Conservation (phyloP, 2,888 invertebrate species). For the Watsonalla cultraria region DNA sequence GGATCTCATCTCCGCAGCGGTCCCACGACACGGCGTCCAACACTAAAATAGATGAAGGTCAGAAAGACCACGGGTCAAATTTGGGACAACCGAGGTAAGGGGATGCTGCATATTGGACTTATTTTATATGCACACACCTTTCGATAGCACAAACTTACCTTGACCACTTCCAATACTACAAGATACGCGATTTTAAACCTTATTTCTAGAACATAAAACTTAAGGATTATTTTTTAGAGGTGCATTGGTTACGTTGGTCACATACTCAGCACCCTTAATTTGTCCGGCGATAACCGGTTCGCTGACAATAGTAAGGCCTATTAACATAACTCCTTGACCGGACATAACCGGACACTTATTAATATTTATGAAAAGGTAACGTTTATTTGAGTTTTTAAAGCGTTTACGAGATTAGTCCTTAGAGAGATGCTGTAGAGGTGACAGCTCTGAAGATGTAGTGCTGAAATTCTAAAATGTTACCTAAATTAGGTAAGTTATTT, state of each 20-base stretch:
- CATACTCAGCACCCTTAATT: constrained; percentile 67
- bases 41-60: constrained; percentile 60
- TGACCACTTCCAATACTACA: constrained; percentile 4
- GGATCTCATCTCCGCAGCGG: constrained; percentile 43
- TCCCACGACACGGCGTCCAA: constrained; percentile 63
- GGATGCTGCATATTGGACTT: constrained; percentile 67
- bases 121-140: constrained; percentile 76
- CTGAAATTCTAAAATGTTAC: constrained; percentile 1
- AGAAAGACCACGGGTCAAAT: constrained; percentile 62
- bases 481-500: constrained; percentile 3
- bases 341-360: constrained; percentile 62
- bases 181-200: constrained; percentile 23
- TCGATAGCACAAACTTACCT: constrained; percentile 33
- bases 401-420: constrained; percentile 37
- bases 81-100: constrained; percentile 39
- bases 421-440: constrained; percentile 38
- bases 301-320: constrained; percentile 59
- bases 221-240: not conserved
- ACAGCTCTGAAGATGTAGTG: constrained; percentile 14
- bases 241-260: constrained; percentile 19
- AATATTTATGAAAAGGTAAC: constrained; percentile 62
- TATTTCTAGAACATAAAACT: constrained; percentile 17
- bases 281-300: constrained; percentile 62
- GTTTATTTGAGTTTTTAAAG: constrained; percentile 30
- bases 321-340: constrained; percentile 78